phyloP scores from a whole-genome alignment of 2,113 vertebrate genomes.

The Castor canadensis region DNA sequence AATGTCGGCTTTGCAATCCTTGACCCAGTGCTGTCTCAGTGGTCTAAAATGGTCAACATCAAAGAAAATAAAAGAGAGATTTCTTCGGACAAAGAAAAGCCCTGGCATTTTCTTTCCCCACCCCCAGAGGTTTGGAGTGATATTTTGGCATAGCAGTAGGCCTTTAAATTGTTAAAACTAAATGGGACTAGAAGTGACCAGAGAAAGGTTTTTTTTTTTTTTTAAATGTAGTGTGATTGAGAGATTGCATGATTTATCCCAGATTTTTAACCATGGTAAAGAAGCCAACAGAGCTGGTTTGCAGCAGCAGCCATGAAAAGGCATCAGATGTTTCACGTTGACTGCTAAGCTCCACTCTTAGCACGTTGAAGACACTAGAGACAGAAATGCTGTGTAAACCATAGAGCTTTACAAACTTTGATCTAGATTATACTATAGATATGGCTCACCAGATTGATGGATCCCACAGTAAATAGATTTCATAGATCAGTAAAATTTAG shows the following conservation, averaged over 20 bases:
- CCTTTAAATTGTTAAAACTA: conserved; percentile 14
- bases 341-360: not conserved
- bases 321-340: not conserved
- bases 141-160: not conserved
- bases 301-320: not conserved
- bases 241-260: not conserved
- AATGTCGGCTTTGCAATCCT: not conserved
- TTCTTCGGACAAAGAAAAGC: not conserved
- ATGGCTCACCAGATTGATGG: not conserved
- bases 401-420: not conserved
- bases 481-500: not conserved
- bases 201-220: not conserved
- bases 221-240: not conserved
- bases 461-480: not conserved
- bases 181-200: not conserved
- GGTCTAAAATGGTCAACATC: not conserved
- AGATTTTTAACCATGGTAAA: not conserved
- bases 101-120: not conserved
- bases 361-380: not conserved
- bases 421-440: not conserved
- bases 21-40: not conserved
- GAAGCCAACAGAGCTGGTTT: not conserved
- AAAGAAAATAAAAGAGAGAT: not conserved
- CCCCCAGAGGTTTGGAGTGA: not conserved
- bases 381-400: not conserved